Base-by-base conservation (phyloP, 2,797 vertebrate species). In the Syngnathus rostellatus region DNA sequence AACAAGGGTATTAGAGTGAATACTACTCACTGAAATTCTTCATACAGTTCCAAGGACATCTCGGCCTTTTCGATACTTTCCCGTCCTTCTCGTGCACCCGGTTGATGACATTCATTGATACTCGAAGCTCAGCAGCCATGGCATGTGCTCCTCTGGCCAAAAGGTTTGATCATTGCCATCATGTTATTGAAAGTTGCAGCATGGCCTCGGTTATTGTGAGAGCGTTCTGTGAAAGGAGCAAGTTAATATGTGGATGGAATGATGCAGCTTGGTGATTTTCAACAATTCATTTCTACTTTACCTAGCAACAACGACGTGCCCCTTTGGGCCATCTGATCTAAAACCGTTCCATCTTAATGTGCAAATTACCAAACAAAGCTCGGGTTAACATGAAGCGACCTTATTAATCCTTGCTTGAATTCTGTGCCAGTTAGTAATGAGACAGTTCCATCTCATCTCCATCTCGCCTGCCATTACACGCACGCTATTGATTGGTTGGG, bases 401-500 rank as follows among this genome's bases (percentile, higher is more conserved):
- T 79, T 72, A 75, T 77, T 81, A 87, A 87, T 87, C 83, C 85
- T 79, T 81, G 74, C 77, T 77, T 81, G 82, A 81, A 87, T 87
- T 75, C 77, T 74, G 63, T 31, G 73, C 77, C 82, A 72, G 83
- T 81, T 85, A 74, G 79, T 85, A 87, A 88, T 84, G 85, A 88
- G 87, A 89, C 81, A 75, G 75, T 81, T 88, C 86, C 76, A 77
- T 77, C 82, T 75, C 82, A 76, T 80, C 81, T 79, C 77, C 79
- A 79, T 77, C 76, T 73, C 72, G 75, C 75, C 82, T 68, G 74
- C 74, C 70, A 64, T 71, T 54, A 78, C 83, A 76, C 73, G 82
- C 85, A 74, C 85, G 83, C 78, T 89, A 90, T 90, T 87, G 89
- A 91, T 90, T 86, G 77, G 83, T 69, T 73, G 74, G 69, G 79